A percentile compares a stretch with the other conserved stretches of the same genome.
Conservation (phyloP, 2,888 invertebrate genomes). For the Iselma pallidipennis region DNA sequence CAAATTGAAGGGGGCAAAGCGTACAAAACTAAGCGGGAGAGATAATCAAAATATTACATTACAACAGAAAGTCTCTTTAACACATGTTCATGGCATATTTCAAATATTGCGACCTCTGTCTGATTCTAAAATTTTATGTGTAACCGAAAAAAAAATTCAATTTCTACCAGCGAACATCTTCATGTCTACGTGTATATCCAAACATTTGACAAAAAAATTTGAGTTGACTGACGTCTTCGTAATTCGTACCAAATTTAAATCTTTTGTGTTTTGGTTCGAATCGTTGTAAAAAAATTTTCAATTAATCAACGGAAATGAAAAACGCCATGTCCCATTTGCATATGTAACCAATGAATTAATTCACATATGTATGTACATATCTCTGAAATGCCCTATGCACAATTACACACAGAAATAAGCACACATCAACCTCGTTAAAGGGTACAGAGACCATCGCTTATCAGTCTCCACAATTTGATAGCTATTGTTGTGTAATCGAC, state of each 20-base stretch:
- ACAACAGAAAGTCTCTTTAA: slow-evolving; percentile 39
- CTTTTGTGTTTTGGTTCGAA: too few relatives aligned
- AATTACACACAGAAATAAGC: neutral
- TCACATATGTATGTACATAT: too few relatives aligned
- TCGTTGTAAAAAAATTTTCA: too few relatives aligned
- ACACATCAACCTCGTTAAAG: too few relatives aligned
- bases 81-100: slow-evolving; percentile 39
- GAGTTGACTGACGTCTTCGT: too few relatives aligned
- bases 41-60: slow-evolving; percentile 49
- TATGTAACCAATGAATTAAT: neutral
- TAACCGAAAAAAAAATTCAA: neutral
- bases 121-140: neutral
- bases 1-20: neutral
- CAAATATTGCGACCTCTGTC: slow-evolving; percentile 13
- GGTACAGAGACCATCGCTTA: neutral
- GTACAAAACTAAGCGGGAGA: slow-evolving; percentile 40
- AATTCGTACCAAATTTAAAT: too few relatives aligned
- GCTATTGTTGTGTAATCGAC: too few relatives aligned
- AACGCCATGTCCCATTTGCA: neutral
- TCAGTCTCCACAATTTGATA: neutral
- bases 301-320: too few relatives aligned
- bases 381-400: too few relatives aligned
- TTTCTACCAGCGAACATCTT: neutral
- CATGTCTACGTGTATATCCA: too few relatives aligned
- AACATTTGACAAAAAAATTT: neutral